Percentiles rank a stretch among this genome's conserved stretches.
Evolutionary conservation across 2,113 vertebrate genomes (phyloP).

Genomic region (Pristiophorus japonicus): DNA sequence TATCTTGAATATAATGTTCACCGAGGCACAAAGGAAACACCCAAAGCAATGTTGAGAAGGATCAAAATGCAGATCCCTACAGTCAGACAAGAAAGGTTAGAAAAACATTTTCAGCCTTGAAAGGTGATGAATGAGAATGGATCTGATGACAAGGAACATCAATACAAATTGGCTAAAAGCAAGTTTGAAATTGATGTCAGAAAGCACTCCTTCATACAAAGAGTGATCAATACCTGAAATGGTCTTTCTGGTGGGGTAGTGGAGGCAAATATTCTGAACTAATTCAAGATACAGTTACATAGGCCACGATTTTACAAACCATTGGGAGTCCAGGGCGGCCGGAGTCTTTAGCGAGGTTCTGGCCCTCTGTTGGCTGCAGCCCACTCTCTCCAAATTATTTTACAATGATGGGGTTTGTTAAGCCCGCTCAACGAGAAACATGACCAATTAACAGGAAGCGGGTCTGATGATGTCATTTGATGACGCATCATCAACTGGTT

Average conservation of each 20-base stretch:
- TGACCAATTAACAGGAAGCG: too few species aligned
- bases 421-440: too few species aligned
- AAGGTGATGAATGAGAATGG: too few species aligned
- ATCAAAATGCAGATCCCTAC: neutral
- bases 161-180: neutral
- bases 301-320: too few species aligned
- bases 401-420: too few species aligned
- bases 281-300: neutral
- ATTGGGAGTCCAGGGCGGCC: too few species aligned
- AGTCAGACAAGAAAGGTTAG: neutral
- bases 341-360: too few species aligned
- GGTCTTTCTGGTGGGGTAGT: neutral
- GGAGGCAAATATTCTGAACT: neutral
- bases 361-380: too few species aligned
- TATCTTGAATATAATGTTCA: neutral
- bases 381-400: too few species aligned
- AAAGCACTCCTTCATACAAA: neutral
- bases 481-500: too few species aligned
- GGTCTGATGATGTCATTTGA: too few species aligned
- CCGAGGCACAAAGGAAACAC: neutral
- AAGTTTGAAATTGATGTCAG: neutral
- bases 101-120: too few species aligned
- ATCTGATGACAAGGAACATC: neutral
- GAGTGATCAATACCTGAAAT: neutral
- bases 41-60: neutral